Base-by-base conservation (phyloP, 1,140 invertebrate species). In the Brachionus rotundiformis region DNA sequence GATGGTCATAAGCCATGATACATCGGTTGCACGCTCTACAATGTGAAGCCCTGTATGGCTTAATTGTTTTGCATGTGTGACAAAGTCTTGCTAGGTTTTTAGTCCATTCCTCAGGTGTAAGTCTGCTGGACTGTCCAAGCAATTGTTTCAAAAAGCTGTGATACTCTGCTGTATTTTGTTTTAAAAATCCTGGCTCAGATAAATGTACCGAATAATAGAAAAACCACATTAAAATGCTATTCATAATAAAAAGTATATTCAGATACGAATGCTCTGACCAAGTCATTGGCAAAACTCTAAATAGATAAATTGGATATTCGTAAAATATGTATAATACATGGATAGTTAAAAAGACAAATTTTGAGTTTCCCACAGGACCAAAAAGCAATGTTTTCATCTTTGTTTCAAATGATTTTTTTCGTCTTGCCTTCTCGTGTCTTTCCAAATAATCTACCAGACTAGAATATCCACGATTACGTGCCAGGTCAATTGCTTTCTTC, bases 221-320 rank as follows among this genome's bases (percentile, higher is more conserved):
- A 2, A 95, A 88, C 94, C 94, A 96, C 94, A 96, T 95, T 1
- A 94, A 90, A 5, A 92, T 88, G 85, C 95, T 95, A 91, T 93
- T 93, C 83, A 94, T 93, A 76, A 95, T 92, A 85, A 95, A 96
- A 84, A 93, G 92, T 83, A 95, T 94, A 86, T 96, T 94, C 4
- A 93, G 92, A 0, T 92, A 90, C 29, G 93, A 89, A 1, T 95
- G 86, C 3, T 93, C 91, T 84, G 94, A 92, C 94, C 94, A 95
- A 0, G 94, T 96, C n/a, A 94, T 89, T 0, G 94, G 94, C 80
- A 95, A 91, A 83, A 93, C 93, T 90, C 93, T 87, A 59, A 90
- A 27, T 25, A 61, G 25, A 71, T 59, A 82, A 31, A 75, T 33
- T 29, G 65, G 31, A 71, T 65, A 63, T 89, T 89, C 94, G 86